phyloP scores from a whole-genome alignment of 2,888 invertebrate species.

The Lasioglossum lativentre region DNA sequence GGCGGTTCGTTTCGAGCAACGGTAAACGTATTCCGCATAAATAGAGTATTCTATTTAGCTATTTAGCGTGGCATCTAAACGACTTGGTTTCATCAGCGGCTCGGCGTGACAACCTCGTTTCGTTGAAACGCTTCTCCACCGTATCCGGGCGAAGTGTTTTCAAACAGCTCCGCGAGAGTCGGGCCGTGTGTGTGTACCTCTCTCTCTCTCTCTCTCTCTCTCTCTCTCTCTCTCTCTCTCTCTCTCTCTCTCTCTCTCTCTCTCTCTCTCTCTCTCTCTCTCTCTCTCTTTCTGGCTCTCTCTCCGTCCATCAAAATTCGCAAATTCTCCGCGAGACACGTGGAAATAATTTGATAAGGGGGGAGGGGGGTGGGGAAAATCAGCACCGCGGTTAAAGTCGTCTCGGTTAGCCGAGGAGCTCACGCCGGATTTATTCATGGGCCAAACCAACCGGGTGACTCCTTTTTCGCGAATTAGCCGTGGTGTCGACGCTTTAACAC shows the following conservation, averaged over 20 bases:
- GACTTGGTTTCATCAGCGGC: constrained; percentile 1
- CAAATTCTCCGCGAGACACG: not conserved
- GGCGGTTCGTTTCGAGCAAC: not conserved
- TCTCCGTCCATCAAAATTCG: not conserved
- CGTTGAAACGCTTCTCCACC: not conserved
- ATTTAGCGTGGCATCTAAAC: not conserved
- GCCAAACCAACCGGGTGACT: constrained; percentile 58
- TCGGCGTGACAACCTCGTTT: not conserved
- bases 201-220: not conserved
- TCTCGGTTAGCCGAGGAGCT: constrained; percentile 39
- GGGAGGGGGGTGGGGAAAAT: not conserved
- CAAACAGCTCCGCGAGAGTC: not conserved
- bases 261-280: not conserved
- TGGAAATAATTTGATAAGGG: constrained; percentile 30
- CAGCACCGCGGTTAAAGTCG: constrained; percentile 5
- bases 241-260: not conserved
- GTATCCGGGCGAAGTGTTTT: not conserved
- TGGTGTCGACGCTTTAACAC: constrained; percentile 78
- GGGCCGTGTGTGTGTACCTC: not conserved
- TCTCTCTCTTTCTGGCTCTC: not conserved
- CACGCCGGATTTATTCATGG: constrained; percentile 68
- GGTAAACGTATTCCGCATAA: not conserved
- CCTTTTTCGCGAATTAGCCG: constrained; percentile 74
- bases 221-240: not conserved
- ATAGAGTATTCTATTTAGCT: not conserved